These are phyloP conservation scores for Drusus annulatus DNA, from an alignment of 1,140 invertebrate genomes.

Conservation along the genomic window DNA sequence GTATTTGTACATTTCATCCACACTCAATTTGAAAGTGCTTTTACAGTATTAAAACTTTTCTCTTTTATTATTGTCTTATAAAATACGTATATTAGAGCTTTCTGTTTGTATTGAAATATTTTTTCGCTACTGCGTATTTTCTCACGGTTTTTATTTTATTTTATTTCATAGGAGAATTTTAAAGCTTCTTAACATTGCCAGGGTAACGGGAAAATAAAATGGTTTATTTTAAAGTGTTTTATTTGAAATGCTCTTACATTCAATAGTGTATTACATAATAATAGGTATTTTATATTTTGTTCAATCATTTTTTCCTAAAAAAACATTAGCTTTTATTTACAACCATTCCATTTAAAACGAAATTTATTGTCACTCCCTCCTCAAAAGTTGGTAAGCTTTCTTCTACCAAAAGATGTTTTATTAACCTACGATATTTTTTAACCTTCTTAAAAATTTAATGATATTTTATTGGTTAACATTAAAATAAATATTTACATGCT, in stretches of 20 bases:
- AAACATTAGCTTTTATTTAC: slow-evolving; percentile 46
- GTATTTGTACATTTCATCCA: no score
- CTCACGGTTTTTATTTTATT: no score
- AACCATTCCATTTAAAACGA: slow-evolving; percentile 54
- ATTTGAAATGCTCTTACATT: slow-evolving; percentile 47
- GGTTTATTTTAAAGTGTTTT: slow-evolving; percentile 32
- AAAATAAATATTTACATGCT: slow-evolving; percentile 28
- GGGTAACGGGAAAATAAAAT: not conserved
- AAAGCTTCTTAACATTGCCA: no score
- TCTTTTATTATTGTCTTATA: no score
- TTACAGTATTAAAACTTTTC: no score
- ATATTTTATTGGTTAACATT: slow-evolving; percentile 31
- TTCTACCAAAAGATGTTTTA: slow-evolving; percentile 19
- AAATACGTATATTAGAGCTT: no score
- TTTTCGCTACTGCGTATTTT: no score
- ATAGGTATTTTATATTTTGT: slow-evolving; percentile 33
- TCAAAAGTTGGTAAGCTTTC: slow-evolving; percentile 38
- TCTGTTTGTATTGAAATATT: no score
- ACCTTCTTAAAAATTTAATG: slow-evolving; percentile 28
- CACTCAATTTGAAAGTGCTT: no score
- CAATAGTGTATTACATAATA: slow-evolving; percentile 1
- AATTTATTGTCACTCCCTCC: slow-evolving; percentile 56
- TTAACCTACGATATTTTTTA: slow-evolving; percentile 37
- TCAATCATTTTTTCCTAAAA: slow-evolving; percentile 10
- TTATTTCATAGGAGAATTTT: no score